These are phyloP conservation scores for Grammomys dolichurus DNA, from an alignment of 2,113 vertebrate species.

Conservation along the genomic window DNA sequence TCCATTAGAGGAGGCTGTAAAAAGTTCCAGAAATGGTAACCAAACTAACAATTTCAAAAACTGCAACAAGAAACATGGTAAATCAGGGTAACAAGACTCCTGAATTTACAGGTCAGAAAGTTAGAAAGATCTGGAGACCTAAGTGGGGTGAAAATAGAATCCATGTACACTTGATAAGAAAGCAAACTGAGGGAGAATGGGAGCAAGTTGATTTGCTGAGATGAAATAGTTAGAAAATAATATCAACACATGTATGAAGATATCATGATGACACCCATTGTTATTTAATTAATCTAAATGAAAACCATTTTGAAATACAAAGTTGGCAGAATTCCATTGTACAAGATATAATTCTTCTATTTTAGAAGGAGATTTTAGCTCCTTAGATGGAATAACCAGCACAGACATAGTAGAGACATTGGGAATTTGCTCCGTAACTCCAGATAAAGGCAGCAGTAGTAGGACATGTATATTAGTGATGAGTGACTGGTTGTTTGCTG, in stretches of 20 bases:
- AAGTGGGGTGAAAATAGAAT: not conserved
- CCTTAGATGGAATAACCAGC: not conserved
- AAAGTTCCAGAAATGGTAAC: not conserved
- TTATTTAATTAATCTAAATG: not conserved
- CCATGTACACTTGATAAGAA: not conserved
- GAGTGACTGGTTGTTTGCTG: not conserved
- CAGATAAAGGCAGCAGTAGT: not conserved
- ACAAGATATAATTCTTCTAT: not conserved
- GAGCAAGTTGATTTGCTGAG: too few species aligned
- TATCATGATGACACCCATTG: not conserved
- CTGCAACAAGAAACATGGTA: not conserved
- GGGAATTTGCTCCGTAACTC: not conserved
- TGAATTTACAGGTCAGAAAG: not conserved
- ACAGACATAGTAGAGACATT: not conserved
- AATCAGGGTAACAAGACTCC: not conserved
- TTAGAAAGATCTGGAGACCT: not conserved
- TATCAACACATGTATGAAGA: not conserved
- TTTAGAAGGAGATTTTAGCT: not conserved
- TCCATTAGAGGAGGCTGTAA: not conserved
- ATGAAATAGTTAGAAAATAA: not conserved
- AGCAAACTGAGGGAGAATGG: not conserved
- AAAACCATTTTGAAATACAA: not conserved
- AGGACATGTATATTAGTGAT: not conserved
- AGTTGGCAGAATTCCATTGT: not conserved
- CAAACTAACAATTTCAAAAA: not conserved